phyloP scores from a whole-genome alignment of 2,888 invertebrate genomes.

The Troides aeacus region DNA sequence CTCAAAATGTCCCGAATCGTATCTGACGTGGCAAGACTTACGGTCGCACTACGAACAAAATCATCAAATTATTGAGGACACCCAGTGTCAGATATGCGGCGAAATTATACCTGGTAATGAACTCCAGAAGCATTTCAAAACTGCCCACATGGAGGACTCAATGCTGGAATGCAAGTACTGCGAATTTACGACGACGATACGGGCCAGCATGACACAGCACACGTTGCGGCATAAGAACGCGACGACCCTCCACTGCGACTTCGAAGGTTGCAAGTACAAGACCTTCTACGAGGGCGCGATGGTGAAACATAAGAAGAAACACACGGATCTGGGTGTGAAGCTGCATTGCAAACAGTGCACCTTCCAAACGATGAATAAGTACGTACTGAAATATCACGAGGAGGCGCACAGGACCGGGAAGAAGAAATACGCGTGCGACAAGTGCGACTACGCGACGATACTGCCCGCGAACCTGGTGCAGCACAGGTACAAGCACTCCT shows the following conservation, averaged over 20 bases:
- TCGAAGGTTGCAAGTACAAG: conserved; percentile 60
- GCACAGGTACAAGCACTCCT: conserved; percentile 72
- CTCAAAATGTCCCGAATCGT: conserved; percentile 61
- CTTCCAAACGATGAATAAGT: conserved; percentile 73
- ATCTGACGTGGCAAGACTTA: conserved; percentile 54
- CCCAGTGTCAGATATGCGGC: conserved; percentile 69
- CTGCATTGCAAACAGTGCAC: conserved; percentile 66
- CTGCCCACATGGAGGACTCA: conserved; percentile 44
- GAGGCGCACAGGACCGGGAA: conserved; percentile 69
- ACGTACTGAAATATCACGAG: conserved; percentile 67
- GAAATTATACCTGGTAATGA: conserved; percentile 54
- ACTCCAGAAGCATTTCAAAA: conserved; percentile 62
- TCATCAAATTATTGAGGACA: conserved; percentile 52
- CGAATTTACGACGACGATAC: conserved; percentile 58
- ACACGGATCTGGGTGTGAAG: conserved; percentile 61
- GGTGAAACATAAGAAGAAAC: conserved; percentile 64
- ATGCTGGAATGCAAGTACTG: conserved; percentile 61
- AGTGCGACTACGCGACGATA: conserved; percentile 71
- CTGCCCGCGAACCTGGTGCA: conserved; percentile 70
- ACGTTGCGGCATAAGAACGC: conserved; percentile 67
- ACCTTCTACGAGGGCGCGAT: conserved; percentile 66
- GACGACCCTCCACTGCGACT: conserved; percentile 58
- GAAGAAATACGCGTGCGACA: conserved; percentile 62
- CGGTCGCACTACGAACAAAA: conserved; percentile 59
- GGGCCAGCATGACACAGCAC: conserved; percentile 66